These are phyloP conservation scores for Botia almorhae DNA, from an alignment of 2,797 vertebrate species.

Conservation along the genomic window DNA sequence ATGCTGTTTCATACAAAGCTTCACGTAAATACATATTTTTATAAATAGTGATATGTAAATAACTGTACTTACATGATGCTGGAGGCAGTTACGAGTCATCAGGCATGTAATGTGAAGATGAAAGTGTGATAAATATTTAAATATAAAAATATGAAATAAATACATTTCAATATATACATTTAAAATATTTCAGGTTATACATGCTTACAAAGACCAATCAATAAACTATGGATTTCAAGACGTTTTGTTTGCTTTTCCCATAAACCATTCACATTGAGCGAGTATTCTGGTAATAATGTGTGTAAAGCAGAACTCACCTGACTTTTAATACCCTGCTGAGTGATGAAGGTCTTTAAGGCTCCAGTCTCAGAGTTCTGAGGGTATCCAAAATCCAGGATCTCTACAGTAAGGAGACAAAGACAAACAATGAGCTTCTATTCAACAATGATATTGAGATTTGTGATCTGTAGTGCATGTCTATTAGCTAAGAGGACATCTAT, in stretches of 20 bases:
- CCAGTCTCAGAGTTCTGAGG: constrained; percentile 91
- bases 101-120: background rate
- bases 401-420: constrained; percentile 67
- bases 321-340: constrained; percentile 90
- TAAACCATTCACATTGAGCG: background rate
- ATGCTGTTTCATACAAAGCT: background rate
- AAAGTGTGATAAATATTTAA: constrained; percentile 9
- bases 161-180: background rate
- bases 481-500: background rate
- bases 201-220: background rate
- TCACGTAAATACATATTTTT: background rate
- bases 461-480: background rate
- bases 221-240: no score
- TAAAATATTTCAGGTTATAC: background rate
- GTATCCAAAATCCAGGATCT: constrained; percentile 91
- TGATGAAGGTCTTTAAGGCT: constrained; percentile 91
- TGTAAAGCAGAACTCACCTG: constrained; percentile 76
- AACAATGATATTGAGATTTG: background rate
- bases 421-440: background rate
- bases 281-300: background rate
- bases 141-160: background rate
- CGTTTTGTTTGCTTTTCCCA: background rate
- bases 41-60: constrained; percentile 1
- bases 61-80: constrained; percentile 85
- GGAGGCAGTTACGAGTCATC: constrained; percentile 66